A percentile compares a stretch with the other conserved stretches of the same genome.
Evolutionary conservation across 53 echinoderm and acorn worm species (phyloP).

Genomic region (Holothuria scabra): DNA sequence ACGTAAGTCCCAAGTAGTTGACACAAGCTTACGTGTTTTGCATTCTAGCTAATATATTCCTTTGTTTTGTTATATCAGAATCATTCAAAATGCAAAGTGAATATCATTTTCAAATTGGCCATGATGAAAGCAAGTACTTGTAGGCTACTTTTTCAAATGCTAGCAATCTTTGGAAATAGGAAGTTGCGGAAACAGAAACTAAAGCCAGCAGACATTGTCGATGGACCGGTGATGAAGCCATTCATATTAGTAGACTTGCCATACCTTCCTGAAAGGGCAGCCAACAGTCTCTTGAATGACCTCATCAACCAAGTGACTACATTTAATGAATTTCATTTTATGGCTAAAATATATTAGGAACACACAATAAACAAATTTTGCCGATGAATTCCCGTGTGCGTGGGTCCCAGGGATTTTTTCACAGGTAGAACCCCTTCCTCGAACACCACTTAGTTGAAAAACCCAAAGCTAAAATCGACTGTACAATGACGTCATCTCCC

Average conservation of each 20-base stretch:
- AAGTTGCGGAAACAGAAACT: slow-evolving; percentile 1
- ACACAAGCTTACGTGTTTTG: no score
- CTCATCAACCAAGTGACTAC: background rate
- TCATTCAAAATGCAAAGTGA: background rate
- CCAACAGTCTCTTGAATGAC: background rate
- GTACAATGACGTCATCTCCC: no score
- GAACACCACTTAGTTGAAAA: no score
- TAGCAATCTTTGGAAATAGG: background rate
- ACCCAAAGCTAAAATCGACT: no score
- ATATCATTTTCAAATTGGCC: background rate
- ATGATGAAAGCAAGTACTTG: background rate
- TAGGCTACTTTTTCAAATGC: background rate
- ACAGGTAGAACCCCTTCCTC: no score
- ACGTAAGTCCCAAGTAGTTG: no score
- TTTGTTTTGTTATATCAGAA: no score
- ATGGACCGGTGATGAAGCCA: slow-evolving; percentile 6
- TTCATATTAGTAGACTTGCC: background rate
- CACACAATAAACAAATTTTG: no score
- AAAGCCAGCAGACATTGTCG: background rate
- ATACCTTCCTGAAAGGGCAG: background rate
- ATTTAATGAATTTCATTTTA: background rate
- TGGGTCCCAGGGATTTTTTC: no score
- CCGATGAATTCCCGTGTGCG: no score
- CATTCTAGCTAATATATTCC: no score
- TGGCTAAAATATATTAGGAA: no score